Evolutionary conservation across 2,797 vertebrate genomes (phyloP).

Genomic region (Hephaestus fuliginosus): DNA sequence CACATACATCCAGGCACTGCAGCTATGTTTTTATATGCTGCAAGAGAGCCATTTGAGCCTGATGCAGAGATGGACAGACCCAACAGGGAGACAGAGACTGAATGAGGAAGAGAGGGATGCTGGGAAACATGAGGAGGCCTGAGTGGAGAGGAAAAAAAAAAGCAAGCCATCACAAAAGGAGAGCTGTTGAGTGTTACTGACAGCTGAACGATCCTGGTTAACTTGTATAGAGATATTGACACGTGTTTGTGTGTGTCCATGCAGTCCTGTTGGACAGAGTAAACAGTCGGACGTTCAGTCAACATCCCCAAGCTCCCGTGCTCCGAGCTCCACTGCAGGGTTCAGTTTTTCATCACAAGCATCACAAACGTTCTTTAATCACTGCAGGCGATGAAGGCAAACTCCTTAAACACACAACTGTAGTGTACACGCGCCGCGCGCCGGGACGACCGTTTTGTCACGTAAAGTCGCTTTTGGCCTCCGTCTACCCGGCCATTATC

Average conservation of each 20-base stretch:
- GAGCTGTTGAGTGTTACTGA: conserved; percentile 29
- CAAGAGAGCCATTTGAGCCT: conserved; percentile 25
- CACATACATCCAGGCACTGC: conserved; percentile 6
- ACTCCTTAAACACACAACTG: neutral
- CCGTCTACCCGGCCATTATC: conserved; percentile 4
- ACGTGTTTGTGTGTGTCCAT: conserved; percentile 13
- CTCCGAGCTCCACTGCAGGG: conserved; percentile 42
- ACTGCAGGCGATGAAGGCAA: conserved; percentile 3
- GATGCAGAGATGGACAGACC: conserved; percentile 28
- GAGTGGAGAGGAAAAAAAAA: conserved; percentile 24
- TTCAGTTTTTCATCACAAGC: conserved; percentile 30
- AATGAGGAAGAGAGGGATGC: conserved; percentile 41
- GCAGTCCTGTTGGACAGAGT: conserved; percentile 37
- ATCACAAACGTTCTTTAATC: conserved; percentile 27
- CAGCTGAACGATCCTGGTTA: conserved; percentile 34
- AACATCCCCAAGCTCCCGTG: conserved; percentile 32
- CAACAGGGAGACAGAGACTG: conserved; percentile 16
- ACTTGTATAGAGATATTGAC: conserved; percentile 23
- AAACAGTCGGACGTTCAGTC: conserved; percentile 36
- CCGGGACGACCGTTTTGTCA: neutral
- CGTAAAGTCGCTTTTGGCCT: conserved; percentile 23
- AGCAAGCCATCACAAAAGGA: conserved; percentile 38
- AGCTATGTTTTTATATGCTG: conserved; percentile 15
- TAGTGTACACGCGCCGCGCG: neutral
- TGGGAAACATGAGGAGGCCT: conserved; percentile 35